Percentiles rank a stretch among this genome's conserved stretches.
Evolutionary conservation across 2,888 invertebrate species (phyloP).

Genomic region (Leptinotarsa tumamoca): DNA sequence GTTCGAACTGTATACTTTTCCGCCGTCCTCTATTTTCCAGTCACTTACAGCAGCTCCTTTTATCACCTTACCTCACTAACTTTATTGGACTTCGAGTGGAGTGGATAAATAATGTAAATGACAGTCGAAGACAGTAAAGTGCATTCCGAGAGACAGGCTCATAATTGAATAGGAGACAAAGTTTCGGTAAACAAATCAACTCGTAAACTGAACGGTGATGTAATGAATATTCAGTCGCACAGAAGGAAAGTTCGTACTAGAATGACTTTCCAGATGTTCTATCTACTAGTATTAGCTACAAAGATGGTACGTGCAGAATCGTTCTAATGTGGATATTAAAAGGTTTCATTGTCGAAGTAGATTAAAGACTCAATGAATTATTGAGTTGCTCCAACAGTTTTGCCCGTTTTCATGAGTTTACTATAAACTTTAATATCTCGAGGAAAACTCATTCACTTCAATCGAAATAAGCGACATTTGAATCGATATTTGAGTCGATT

Average conservation of each 20-base stretch:
- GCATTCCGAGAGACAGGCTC: neutral
- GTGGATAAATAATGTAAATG: slow-evolving; percentile 6
- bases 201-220: neutral
- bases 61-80: neutral
- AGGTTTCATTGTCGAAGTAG: neutral
- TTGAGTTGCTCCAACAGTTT: too few relatives aligned
- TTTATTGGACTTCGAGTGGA: neutral
- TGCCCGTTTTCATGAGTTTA: too few relatives aligned
- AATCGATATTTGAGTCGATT: too few relatives aligned
- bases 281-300: neutral
- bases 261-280: neutral
- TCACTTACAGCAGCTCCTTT: neutral
- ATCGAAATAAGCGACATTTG: too few relatives aligned
- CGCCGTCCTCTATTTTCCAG: neutral
- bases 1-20: neutral
- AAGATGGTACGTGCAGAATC: neutral
- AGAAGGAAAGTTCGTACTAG: neutral
- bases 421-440: too few relatives aligned
- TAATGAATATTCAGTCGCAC: neutral
- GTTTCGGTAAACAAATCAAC: slow-evolving; percentile 4
- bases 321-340: neutral
- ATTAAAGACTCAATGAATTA: too few relatives aligned
- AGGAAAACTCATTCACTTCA: too few relatives aligned
- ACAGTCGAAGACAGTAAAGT: neutral
- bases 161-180: slow-evolving; percentile 2